Base-by-base conservation (phyloP, 92 coral and sea anemone genomes). In the Desmophyllum pertusum region DNA sequence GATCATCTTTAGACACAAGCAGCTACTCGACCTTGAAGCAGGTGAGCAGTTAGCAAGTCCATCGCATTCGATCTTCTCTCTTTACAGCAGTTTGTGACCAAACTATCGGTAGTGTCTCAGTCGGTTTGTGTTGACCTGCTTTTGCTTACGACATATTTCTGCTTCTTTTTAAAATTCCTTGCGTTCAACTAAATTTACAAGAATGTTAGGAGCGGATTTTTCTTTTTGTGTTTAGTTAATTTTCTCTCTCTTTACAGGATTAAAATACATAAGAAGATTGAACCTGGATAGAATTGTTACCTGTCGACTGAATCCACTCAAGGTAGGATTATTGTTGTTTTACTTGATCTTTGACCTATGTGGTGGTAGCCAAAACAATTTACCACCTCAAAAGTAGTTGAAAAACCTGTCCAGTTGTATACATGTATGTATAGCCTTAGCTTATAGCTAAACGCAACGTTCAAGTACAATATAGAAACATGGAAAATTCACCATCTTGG, bases 251-350 rank as follows among this genome's bases (percentile, higher is more conserved):
- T 61, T 73, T 63, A 38, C 90, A 96, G 99, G 99, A 65, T 57
- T 90, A 69, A 94, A 96, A 80, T 94, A 88, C 70, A 81, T 96
- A 37, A 91, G 97, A 69, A 91, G 89, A 83, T 73, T 94, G 63
- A 92, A 93, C 70, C 91, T 96, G 69, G 98, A 94, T 8, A 80
- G 99, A 80, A 94, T 96, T 42, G 92, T 96, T 18, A 90, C 97
- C 0, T 94, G 95, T 39, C 74, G 93, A 70, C 55, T 96, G 55
- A 96, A 96, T 69, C 99, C 99, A 5, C 88, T 96, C 3, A 96
- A 94, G 95, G 99, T 96, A 45, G 4, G 19, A 23, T 29, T 62
- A 40, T 41, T 42, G 4, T 62, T 41, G 43, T 37, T 57, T 23
- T 7, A 43, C 48, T 57, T 57, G 25, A 23, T 9, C 30, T 21